Evolutionary conservation across 2,888 invertebrate species (phyloP), one percentile per base, ranked within the genome.

Genomic region (Macropis europaea): DNA sequence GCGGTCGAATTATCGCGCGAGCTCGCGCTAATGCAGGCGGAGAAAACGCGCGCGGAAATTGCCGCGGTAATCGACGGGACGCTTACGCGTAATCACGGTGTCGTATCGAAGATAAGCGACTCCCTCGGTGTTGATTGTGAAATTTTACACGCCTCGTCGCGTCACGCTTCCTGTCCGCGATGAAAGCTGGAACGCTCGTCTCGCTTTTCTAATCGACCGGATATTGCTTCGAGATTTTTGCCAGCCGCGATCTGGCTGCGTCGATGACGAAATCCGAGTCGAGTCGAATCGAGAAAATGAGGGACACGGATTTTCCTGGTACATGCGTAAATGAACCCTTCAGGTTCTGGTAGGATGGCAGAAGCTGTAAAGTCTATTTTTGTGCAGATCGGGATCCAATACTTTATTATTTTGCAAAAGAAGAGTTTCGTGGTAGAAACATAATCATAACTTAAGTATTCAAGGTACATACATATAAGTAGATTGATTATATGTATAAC

Each of bases 11-110:
- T 75, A 77, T 72, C 67, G 38, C 53, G 57, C 36, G 22, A 22
- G 57, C 45, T 26, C 11, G 24, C 50, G 38, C 36, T 61, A 72
- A 75, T 70, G 71, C 61, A 48, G 36, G 24, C 28, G 15, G 24
- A n/a, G 64, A 60, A 52, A 48, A n/a, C 30, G 43, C 60, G 30
- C 47, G 30, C 45, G 62, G 68, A 79, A 77, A 79, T 79, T 72
- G 72, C 48, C n/a, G 9, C 22, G 54, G 56, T 73, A 76, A 71
- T 70, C 74, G 64, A 42, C 48, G 56, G 57, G n/a, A 45, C 48
- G 57, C 56, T 61, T 53, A 60, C 42, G 43, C 22, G 43, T 79
- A 73, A 73, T 75, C 60, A 66, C 40, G 42, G 64, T 53, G 42
- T 36, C 60, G 43, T 52, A 34, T 2, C 11, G 0, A 17, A 26